Evolutionary conservation across 2,888 invertebrate genomes (phyloP).

Genomic region (Tenthredo notha): DNA sequence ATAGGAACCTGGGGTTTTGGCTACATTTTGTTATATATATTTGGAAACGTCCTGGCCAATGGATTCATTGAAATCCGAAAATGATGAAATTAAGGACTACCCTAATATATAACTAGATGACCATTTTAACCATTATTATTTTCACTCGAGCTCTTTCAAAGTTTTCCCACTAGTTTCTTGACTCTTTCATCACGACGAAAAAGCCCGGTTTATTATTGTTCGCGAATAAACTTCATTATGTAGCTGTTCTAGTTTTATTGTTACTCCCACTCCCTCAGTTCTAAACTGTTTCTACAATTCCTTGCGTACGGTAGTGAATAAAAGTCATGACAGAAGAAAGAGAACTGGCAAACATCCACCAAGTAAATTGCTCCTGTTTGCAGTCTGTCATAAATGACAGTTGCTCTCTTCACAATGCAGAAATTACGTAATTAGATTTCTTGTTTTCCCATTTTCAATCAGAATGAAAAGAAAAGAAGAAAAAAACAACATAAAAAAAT

Average conservation of each 20-base stretch:
- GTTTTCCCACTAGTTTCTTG: conserved; percentile 5
- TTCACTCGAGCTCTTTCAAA: not conserved
- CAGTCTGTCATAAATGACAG: not conserved
- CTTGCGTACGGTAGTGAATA: not conserved
- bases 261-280: not conserved
- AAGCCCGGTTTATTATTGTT: conserved; percentile 25
- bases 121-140: not conserved
- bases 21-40: no score
- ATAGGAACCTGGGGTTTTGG: no score
- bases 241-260: conserved; percentile 44
- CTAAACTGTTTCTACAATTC: conserved; percentile 10
- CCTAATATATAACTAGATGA: not conserved
- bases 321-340: conserved; percentile 1
- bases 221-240: conserved; percentile 25
- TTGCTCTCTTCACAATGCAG: not conserved
- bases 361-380: conserved; percentile 21
- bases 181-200: conserved; percentile 6
- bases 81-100: no score
- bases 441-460: not conserved
- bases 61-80: no score
- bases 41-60: no score
- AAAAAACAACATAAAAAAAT: not conserved
- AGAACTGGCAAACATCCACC: conserved; percentile 34
- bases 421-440: not conserved
- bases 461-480: no score